Evolutionary conservation across 2,888 invertebrate genomes (phyloP).

Genomic region (Temnothorax ravouxi): DNA sequence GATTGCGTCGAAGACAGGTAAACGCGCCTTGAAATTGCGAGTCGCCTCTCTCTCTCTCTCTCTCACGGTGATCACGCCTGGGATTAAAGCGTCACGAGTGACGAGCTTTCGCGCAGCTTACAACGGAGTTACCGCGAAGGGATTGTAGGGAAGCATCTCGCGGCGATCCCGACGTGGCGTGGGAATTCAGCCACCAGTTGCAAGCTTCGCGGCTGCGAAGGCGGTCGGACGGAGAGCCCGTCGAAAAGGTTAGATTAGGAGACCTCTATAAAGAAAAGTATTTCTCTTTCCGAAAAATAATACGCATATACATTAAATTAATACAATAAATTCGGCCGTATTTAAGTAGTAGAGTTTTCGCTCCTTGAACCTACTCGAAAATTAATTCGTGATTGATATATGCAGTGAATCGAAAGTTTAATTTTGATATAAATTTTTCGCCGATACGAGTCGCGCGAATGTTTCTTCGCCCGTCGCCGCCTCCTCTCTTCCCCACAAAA

Average conservation of each 20-base stretch:
- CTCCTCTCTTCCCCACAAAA: background rate
- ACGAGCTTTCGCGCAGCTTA: slow-evolving; percentile 64
- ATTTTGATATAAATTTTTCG: too few species aligned
- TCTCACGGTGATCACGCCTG: background rate
- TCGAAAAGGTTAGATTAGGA: background rate
- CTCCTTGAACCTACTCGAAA: background rate
- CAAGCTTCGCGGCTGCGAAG: slow-evolving; percentile 79
- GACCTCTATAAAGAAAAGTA: background rate
- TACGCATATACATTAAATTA: background rate
- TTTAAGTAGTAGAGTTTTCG: background rate
- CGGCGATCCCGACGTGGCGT: slow-evolving; percentile 65
- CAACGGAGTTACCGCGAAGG: slow-evolving; percentile 74
- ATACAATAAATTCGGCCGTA: background rate
- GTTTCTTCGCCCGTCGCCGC: background rate
- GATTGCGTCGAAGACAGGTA: background rate
- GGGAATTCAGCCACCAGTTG: slow-evolving; percentile 83
- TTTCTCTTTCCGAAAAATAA: background rate
- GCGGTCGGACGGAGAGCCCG: slow-evolving; percentile 46
- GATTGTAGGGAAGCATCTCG: slow-evolving; percentile 74
- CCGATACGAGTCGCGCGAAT: background rate
- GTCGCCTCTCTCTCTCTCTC: background rate
- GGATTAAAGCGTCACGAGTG: slow-evolving; percentile 58
- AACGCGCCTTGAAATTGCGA: background rate
- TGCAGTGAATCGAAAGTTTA: too few species aligned
- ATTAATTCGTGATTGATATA: background rate